Evolutionary conservation across 2,797 vertebrate species (phyloP), one percentile per base, ranked within the genome.

Genomic region (Fundulus diaphanus): DNA sequence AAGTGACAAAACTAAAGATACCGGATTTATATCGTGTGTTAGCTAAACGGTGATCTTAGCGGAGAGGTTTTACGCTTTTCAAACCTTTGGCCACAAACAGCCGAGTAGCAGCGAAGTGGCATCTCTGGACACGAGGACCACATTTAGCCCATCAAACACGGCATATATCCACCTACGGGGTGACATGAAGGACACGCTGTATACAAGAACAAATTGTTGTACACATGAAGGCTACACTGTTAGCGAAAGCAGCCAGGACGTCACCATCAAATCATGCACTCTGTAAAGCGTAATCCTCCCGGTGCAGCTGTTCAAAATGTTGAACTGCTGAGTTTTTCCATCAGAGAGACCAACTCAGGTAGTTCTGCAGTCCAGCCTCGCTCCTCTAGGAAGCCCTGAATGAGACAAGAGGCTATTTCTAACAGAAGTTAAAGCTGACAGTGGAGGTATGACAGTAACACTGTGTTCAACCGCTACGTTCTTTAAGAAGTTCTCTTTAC

Each of bases 351-450:
- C 73, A 73, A 80, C 69, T 54, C 68, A 63, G 68, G 70, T 79
- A 88, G 92, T 92, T 93, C 88, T 89, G 92, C 92, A 90, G 92
- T 93, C 91, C 85, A 77, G 37, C 74, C 67, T 80, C 74, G 82
- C 79, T 76, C 75, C 70, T 77, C 79, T 77, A 81, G 66, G 59
- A 88, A 82, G 85, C 87, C 88, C 88, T 88, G 80, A 86, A 87
- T 79, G 78, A 84, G 83, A 87, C 75, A 80, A 74, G 83, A 89
- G 90, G 88, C 90, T 74, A 76, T 86, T 87, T 88, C 79, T 79
- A 82, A 88, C 48, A 72, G 80, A 85, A 82, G 84, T 94, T 95
- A 94, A 95, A 95, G 94, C 93, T 94, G 93, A 92, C 91, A 90
- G 91, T 89, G 74, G 89, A 94, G 94, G 93, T 95, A 93, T 88